Evolutionary conservation across 1,140 invertebrate species (phyloP).

Genomic region (Philaenus spumarius): DNA sequence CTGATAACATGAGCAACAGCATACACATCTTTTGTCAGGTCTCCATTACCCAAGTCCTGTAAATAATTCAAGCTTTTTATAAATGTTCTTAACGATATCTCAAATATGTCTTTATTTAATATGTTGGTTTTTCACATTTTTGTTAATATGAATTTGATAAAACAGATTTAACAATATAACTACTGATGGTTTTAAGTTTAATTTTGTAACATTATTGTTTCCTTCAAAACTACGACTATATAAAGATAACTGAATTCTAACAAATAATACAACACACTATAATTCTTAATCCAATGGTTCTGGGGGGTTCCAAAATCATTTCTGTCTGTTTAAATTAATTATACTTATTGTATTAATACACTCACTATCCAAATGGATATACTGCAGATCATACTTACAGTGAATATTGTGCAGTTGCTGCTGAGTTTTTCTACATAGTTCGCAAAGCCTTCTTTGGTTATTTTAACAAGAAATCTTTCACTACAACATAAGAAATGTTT

Average conservation of each 20-base stretch:
- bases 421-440: constrained; percentile 83
- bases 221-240: neutral
- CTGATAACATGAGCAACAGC: constrained; percentile 83
- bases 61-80: no score
- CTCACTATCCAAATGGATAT: no score
- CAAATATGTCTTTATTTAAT: no score
- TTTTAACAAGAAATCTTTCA: constrained; percentile 79
- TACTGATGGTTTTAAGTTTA: no score
- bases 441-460: constrained; percentile 83
- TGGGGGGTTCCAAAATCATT: no score
- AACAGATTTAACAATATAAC: no score
- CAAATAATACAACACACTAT: no score
- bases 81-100: no score
- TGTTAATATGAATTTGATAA: neutral
- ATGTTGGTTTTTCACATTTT: neutral
- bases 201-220: neutral
- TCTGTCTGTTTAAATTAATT: no score
- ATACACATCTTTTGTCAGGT: constrained; percentile 74
- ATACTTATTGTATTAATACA: no score
- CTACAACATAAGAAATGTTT: constrained; percentile 49
- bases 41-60: constrained; percentile 66
- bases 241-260: neutral
- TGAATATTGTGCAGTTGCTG: constrained; percentile 83
- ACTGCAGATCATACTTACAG: constrained; percentile 60
- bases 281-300: no score